Conservation (phyloP, 2,797 vertebrate species). For the Podarcis lilfordi region DNA sequence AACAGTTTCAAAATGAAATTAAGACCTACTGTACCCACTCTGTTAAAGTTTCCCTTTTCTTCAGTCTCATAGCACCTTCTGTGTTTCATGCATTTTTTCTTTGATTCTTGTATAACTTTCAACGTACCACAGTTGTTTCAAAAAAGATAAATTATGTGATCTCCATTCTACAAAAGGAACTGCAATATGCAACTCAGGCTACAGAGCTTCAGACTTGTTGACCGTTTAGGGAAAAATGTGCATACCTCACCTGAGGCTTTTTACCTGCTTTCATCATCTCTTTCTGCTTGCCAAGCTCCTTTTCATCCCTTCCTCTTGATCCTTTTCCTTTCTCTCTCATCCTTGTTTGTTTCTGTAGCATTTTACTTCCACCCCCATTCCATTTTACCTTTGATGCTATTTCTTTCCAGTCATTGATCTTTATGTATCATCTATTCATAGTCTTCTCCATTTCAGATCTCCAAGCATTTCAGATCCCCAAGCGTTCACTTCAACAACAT, state of each 20-base stretch:
- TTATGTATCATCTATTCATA: slow-evolving; percentile 54
- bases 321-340: slow-evolving; percentile 66
- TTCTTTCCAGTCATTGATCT: slow-evolving; percentile 48
- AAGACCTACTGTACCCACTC: neutral
- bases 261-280: slow-evolving; percentile 46
- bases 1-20: neutral
- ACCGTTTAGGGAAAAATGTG: slow-evolving; percentile 58
- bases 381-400: slow-evolving; percentile 65
- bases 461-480: slow-evolving; percentile 23
- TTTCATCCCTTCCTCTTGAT: slow-evolving; percentile 60
- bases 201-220: slow-evolving; percentile 27
- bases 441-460: slow-evolving; percentile 62
- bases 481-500: slow-evolving; percentile 45
- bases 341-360: slow-evolving; percentile 64
- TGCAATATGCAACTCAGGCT: slow-evolving; percentile 37
- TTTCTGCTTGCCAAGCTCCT: slow-evolving; percentile 49
- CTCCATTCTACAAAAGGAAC: slow-evolving; percentile 50
- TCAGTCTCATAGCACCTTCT: rapidly evolving
- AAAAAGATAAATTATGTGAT: slow-evolving; percentile 20
- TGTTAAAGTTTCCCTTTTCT: slow-evolving; percentile 12
- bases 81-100: neutral
- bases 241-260: slow-evolving; percentile 61
- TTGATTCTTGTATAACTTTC: neutral
- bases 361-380: slow-evolving; percentile 57
- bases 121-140: neutral